A percentile compares a stretch with the other conserved stretches of the same genome.
phyloP scores from a whole-genome alignment of 53 echinoderm and acorn worm species.

The Glandiceps talaboti region DNA sequence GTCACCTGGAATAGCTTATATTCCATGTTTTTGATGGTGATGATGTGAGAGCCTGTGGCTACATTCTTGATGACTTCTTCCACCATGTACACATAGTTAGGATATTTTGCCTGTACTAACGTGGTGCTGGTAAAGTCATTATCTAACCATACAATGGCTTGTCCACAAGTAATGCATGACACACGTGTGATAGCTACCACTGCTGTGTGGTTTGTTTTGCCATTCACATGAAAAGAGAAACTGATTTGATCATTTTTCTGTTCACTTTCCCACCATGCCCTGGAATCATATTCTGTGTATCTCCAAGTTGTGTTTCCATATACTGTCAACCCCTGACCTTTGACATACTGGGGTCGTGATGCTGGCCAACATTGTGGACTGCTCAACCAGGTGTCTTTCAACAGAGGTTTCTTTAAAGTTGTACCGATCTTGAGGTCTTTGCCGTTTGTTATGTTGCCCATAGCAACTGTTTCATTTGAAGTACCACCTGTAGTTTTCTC shows the following conservation, averaged over 20 bases:
- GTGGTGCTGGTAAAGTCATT: constrained; percentile 34
- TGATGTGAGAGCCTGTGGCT: constrained; percentile 20
- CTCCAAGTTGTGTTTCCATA: constrained; percentile 44
- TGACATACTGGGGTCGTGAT: constrained; percentile 42
- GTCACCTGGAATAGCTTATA: constrained; percentile 50
- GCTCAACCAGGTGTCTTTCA: constrained; percentile 8
- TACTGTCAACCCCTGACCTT: constrained; percentile 11
- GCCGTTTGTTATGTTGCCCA: background rate
- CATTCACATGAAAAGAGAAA: constrained; percentile 28
- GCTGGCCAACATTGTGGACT: constrained; percentile 45
- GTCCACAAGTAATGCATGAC: constrained; percentile 59
- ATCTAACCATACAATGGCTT: constrained; percentile 58
- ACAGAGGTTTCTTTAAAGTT: background rate
- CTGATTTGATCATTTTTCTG: constrained; percentile 33
- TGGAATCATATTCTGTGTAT: constrained; percentile 29
- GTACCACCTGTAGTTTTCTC: background rate
- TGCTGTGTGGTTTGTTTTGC: constrained; percentile 17
- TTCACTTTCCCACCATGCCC: constrained; percentile 65
- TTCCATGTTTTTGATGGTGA: constrained; percentile 52
- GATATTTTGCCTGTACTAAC: constrained; percentile 33
- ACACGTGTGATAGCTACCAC: constrained; percentile 34
- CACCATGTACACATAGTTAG: constrained; percentile 31
- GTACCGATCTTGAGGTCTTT: background rate
- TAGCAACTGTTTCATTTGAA: background rate
- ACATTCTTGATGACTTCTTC: constrained; percentile 28